A percentile compares a stretch with the other conserved stretches of the same genome.
Conservation (phyloP, 2,797 vertebrate genomes). For the Coendou prehensilis region DNA sequence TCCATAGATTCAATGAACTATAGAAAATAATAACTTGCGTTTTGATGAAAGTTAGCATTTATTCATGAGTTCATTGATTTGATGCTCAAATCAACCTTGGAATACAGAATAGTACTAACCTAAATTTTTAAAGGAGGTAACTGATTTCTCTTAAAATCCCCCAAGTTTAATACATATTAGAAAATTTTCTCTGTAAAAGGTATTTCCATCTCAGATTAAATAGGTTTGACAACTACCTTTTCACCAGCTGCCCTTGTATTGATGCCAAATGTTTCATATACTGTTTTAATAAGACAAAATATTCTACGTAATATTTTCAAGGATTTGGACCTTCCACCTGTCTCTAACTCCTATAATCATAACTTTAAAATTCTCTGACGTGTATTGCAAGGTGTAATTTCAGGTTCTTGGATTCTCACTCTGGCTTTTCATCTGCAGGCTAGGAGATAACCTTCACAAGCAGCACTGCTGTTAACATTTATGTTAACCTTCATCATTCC, state of each 20-base stretch:
- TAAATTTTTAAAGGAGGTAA: neutral
- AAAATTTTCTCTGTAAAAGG: neutral
- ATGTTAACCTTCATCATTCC: slow-evolving; percentile 61
- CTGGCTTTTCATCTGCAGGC: slow-evolving; percentile 7
- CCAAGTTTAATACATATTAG: neutral
- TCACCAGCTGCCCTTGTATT: slow-evolving; percentile 10
- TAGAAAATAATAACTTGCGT: neutral
- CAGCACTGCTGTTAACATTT: slow-evolving; percentile 69
- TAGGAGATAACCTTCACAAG: slow-evolving; percentile 44
- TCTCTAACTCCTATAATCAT: slow-evolving; percentile 59
- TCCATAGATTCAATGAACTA: slow-evolving; percentile 21
- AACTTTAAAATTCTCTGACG: slow-evolving; percentile 54
- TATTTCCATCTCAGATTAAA: neutral
- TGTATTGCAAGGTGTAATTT: slow-evolving; percentile 64
- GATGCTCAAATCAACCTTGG: neutral
- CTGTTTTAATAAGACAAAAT: neutral
- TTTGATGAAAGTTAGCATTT: neutral
- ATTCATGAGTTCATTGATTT: neutral
- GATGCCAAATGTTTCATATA: neutral
- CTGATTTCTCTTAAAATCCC: neutral
- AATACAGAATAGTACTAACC: neutral
- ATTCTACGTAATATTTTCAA: slow-evolving; percentile 37
- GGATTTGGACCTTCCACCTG: neutral
- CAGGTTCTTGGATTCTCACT: neutral
- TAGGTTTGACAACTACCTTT: neutral